Evolutionary conservation across 2,797 vertebrate species (phyloP).

Genomic region (Sebastes dallii): DNA sequence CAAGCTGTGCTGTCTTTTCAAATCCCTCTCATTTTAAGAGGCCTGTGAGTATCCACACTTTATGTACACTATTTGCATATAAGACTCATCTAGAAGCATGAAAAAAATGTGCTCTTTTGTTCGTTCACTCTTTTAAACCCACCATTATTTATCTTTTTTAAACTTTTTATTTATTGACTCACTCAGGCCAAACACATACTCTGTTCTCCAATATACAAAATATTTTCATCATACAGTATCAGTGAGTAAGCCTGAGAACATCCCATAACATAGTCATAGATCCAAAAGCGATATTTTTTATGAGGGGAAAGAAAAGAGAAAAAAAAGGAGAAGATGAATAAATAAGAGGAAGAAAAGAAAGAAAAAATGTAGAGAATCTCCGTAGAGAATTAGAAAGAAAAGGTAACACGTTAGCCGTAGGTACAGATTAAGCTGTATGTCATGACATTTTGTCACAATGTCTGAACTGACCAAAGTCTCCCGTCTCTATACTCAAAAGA

Average conservation of each 20-base stretch:
- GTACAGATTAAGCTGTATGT: not conserved
- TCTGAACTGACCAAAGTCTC: not conserved
- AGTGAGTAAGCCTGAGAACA: too few relatives aligned
- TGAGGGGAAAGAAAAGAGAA: too few relatives aligned
- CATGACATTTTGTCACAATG: not conserved
- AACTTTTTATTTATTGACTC: too few relatives aligned
- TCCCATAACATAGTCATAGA: too few relatives aligned
- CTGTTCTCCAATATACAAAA: too few relatives aligned
- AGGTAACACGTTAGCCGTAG: not conserved
- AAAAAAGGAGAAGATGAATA: too few relatives aligned
- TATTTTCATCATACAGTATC: too few relatives aligned
- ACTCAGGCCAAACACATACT: too few relatives aligned
- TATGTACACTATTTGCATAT: not conserved
- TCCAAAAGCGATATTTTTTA: too few relatives aligned
- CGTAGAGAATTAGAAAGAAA: not conserved
- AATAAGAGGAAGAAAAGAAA: too few relatives aligned
- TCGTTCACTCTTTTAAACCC: not conserved
- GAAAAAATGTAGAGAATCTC: too few relatives aligned
- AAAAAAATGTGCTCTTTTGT: not conserved
- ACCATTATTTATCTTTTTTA: not conserved
- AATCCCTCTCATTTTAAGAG: conserved; percentile 94
- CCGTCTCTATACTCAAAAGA: not conserved
- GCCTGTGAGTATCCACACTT: conserved; percentile 88
- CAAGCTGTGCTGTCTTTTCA: conserved; percentile 97
- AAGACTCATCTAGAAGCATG: too few relatives aligned